Base-by-base conservation (phyloP, 2,797 vertebrate species). In the Silurus aristotelis region DNA sequence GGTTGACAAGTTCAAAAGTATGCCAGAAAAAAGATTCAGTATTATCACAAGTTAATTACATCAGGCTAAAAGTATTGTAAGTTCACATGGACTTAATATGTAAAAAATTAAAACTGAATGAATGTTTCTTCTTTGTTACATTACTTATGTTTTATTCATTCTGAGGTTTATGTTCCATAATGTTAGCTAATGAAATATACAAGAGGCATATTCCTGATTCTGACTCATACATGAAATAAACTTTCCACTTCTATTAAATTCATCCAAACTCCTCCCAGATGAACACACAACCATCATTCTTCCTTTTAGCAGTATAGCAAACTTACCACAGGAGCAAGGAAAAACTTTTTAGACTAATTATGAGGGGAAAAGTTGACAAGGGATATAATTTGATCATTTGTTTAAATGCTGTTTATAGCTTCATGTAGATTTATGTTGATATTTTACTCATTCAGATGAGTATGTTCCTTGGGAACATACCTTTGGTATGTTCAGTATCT, bases 151-250 rank as follows among this genome's bases (percentile, higher is more conserved):
- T 27, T 25, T 12, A 27, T 66, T 31, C 27, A 38, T 3, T 20
- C 38, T 71, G 19, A 71, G 38, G 68, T 46, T 71, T 3, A 71
- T 46, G 68, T 46, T 71, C 20, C 2, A 12, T 71, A 38, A 68
- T 38, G 68, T 71, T 20, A 71, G 25, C 38, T 71, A 71, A 71
- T 71, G 9, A 46, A 71, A 71, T 68, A 70, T 70, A 43, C 17
- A 20, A 46, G 20, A 46, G 10, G 68, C 17, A 71, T 46, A 46
- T 71, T 20, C 15, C 31, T 71, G 43, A 46, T 71, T 46, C 38
- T 71, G 19, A 71, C 68, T 20, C 15, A 70, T 43, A 19, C 19
- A 46, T 22, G 9, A 8, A 22, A 46, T 20, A 20, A 22, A 71
- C 0, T 71, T 43, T 5, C 31, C 31, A 12, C 14, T 19, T 38